Evolutionary conservation across 2,113 vertebrate species (phyloP), one percentile per base, ranked within the genome.

Genomic region (Hoplias malabaricus): DNA sequence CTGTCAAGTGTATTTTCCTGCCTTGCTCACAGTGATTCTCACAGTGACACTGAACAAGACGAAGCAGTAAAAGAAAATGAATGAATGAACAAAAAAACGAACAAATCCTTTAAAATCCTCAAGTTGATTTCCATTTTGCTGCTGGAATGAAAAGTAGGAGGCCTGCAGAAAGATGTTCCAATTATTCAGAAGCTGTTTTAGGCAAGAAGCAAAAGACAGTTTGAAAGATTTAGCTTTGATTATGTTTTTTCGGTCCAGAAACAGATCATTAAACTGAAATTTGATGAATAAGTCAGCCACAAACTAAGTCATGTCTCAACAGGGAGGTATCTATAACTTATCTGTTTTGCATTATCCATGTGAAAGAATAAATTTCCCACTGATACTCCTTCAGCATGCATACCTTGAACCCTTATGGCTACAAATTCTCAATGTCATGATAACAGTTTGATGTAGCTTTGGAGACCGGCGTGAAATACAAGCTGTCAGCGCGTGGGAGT

Each of bases 401-500:
- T 48, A 67, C 27, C 40, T 78, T 57, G 43, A 54, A 72, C 34
- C 9, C 48, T 69, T 61, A 31, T 33, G 54, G n/a, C 19, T 50
- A 25, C 13, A 33, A n/a, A 40, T 66, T 69, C 43, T 31, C 11
- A 66, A 29, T 71, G 50, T 63, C 42, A 48, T 46, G 29, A 77
- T 74, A 63, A 62, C 36, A 69, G 31, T 65, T 63, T 65, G 43
- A 43, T 56, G 6, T 65, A 29, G 25, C 43, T 56, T 69, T 48
- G 36, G 40, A 69, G 61, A 69, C 10, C 33, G 14, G 10, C 34
- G 46, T 71, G 62, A 53, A 79, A 80, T 72, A 53, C 3, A 38
- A 72, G 54, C 48, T 75, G 40, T 67, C 66, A 59, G 33, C 31
- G 14, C 43, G 33, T 66, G 21, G 73, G 80, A 63, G 33, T 82